These are phyloP conservation scores for Aurelia sp. DNA, from an alignment of 30 jellyfish, hydroid and myxozoan genomes.

Conservation along the genomic window DNA sequence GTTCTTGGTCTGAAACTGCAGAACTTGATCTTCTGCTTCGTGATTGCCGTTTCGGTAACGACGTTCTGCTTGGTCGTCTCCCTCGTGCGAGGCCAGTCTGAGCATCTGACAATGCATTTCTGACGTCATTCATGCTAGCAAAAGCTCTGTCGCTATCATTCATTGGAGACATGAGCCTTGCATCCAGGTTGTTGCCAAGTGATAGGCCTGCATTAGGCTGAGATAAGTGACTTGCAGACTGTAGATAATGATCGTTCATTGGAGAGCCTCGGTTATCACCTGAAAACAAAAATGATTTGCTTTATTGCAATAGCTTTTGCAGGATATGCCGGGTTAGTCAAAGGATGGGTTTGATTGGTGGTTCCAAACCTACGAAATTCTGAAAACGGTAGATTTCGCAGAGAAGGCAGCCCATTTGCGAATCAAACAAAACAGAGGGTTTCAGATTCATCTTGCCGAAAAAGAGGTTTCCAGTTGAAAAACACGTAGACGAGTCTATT, in stretches of 20 bases:
- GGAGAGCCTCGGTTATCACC: constrained; percentile 61
- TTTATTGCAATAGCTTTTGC: no score
- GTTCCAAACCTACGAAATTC: no score
- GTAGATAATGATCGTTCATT: constrained; percentile 57
- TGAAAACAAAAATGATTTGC: neutral
- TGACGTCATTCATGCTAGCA: constrained; percentile 27
- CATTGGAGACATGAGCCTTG: constrained; percentile 42
- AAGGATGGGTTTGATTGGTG: no score
- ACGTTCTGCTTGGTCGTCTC: constrained; percentile 56
- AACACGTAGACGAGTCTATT: no score
- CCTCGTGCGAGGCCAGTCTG: constrained; percentile 54
- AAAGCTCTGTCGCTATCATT: constrained; percentile 19
- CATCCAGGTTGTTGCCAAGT: constrained; percentile 5
- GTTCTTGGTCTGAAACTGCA: constrained; percentile 60
- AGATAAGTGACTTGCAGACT: constrained; percentile 23
- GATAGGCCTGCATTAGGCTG: constrained; percentile 28
- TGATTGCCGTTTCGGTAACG: constrained; percentile 52
- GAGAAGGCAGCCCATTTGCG: no score
- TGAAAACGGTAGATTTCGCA: no score
- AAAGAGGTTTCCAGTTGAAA: no score
- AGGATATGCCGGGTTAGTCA: no score
- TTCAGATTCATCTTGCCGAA: no score
- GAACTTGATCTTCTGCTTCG: constrained; percentile 60
- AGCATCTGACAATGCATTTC: constrained; percentile 35
- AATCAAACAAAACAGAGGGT: no score